These are phyloP conservation scores for Clavelina lepadiformis DNA, from an alignment of 23 tunicate genomes.

Conservation along the genomic window DNA sequence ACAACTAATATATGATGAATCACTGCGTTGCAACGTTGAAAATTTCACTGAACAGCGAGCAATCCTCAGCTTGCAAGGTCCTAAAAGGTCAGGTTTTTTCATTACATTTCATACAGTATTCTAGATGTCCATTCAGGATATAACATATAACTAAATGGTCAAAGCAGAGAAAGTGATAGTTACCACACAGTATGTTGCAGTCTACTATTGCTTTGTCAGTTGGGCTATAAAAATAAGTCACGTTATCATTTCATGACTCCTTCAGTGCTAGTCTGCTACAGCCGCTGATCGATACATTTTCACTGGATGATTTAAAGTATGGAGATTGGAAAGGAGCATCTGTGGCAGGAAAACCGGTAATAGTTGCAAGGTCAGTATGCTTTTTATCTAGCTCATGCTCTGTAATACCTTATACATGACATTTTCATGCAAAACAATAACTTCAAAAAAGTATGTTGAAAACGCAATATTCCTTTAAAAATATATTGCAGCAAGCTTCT, in stretches of 20 bases:
- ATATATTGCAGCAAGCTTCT: too few species aligned
- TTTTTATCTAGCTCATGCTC: background rate
- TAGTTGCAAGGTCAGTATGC: conserved; percentile 34
- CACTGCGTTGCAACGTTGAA: conserved; percentile 19
- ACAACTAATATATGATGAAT: conserved; percentile 9
- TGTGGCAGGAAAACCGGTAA: conserved; percentile 12
- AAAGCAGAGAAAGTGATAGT: too few species aligned
- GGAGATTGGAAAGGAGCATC: conserved; percentile 23
- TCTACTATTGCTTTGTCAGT: too few species aligned
- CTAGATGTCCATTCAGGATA: background rate
- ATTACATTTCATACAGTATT: background rate
- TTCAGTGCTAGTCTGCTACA: too few species aligned
- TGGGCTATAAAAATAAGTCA: too few species aligned
- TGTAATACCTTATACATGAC: background rate
- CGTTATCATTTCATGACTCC: too few species aligned
- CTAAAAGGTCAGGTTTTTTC: conserved; percentile 42
- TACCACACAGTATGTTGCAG: too few species aligned
- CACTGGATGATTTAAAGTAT: conserved; percentile 30
- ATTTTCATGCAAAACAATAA: too few species aligned
- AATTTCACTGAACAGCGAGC: conserved; percentile 40
- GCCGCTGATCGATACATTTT: too few species aligned
- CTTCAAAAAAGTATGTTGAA: too few species aligned
- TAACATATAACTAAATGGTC: too few species aligned
- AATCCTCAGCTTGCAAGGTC: conserved; percentile 50
- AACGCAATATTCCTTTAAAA: too few species aligned